These are phyloP conservation scores for Idris sp. DNA, from an alignment of 1,140 invertebrate species.

Conservation along the genomic window DNA sequence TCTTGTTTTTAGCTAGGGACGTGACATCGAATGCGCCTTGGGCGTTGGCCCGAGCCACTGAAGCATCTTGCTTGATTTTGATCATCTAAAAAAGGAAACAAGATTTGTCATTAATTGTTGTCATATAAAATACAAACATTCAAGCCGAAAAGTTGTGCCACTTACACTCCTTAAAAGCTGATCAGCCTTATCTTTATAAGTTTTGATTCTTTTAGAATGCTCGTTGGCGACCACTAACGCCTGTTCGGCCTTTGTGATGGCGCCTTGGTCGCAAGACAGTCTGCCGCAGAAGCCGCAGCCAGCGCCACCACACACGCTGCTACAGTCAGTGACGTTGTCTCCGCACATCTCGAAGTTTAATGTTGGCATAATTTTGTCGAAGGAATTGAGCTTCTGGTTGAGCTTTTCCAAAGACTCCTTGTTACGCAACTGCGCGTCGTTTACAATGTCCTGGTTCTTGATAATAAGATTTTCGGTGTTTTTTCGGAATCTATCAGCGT, in stretches of 20 bases:
- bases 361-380: constrained; percentile 87
- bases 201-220: constrained; percentile 87
- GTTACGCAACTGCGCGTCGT: constrained; percentile 84
- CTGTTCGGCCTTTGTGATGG: constrained; percentile 90
- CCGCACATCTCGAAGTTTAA: constrained; percentile 95
- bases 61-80: constrained; percentile 80
- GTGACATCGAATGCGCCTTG: constrained; percentile 81
- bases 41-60: constrained; percentile 80
- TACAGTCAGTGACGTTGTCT: constrained; percentile 90
- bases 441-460: constrained; percentile 84
- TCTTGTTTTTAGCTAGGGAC: constrained; percentile 79
- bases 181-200: constrained; percentile 88
- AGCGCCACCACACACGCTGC: constrained; percentile 94
- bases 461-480: constrained; percentile 89
- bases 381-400: constrained; percentile 81
- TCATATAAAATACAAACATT: no score
- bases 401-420: constrained; percentile 83
- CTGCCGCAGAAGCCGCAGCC: constrained; percentile 95
- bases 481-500: constrained; percentile 90
- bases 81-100: constrained; percentile 80
- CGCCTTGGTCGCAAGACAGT: constrained; percentile 92
- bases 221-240: constrained; percentile 91
- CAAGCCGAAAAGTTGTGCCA: no score
- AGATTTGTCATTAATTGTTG: no score
- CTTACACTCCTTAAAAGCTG: constrained; percentile 82